phyloP scores from a whole-genome alignment of 37 sponge, comb jelly and placozoan species.

The Eunapius fragilis region DNA sequence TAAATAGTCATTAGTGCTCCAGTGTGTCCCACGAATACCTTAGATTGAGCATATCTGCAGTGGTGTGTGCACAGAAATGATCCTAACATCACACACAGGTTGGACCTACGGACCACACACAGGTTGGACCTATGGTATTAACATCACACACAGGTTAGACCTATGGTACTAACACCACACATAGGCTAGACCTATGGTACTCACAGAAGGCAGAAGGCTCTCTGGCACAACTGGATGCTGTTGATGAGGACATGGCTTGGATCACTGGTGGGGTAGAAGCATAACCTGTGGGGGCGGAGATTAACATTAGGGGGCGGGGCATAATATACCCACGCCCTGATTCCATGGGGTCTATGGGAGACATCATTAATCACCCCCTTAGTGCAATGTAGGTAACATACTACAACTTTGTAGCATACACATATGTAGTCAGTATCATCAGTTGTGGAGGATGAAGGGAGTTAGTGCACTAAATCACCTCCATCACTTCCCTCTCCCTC shows the following conservation, averaged over 20 bases:
- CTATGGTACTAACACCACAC: too few relatives aligned
- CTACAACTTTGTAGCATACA: not conserved
- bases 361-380: too few relatives aligned
- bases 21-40: conserved; percentile 23
- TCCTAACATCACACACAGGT: too few relatives aligned
- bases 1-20: conserved; percentile 35
- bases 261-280: conserved; percentile 49
- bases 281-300: not conserved
- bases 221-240: conserved; percentile 9
- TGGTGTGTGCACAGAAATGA: not conserved
- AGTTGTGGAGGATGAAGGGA: too few relatives aligned
- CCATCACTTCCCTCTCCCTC: too few relatives aligned
- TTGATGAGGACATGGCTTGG: conserved; percentile 53
- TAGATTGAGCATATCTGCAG: conserved; percentile 1
- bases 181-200: not conserved
- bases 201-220: conserved; percentile 45
- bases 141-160: too few relatives aligned
- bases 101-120: too few relatives aligned
- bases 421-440: not conserved
- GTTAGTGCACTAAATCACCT: too few relatives aligned
- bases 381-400: not conserved
- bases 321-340: too few relatives aligned
- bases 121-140: too few relatives aligned
- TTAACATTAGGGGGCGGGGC: too few relatives aligned
- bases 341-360: too few relatives aligned